Base-by-base conservation (phyloP, 2,888 invertebrate species). In the Epicampocera succincta region DNA sequence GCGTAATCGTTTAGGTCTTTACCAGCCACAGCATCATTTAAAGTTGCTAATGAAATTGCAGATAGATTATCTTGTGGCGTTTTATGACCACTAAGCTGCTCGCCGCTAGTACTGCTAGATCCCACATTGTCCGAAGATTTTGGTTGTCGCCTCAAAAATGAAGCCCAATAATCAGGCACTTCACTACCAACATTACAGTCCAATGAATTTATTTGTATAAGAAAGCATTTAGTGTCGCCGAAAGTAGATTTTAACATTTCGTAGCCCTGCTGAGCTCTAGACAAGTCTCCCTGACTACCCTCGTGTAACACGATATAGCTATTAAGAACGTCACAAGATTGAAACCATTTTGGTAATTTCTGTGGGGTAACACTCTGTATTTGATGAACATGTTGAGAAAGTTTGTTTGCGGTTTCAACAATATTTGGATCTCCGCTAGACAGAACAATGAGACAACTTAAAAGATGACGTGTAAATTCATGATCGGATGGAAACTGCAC, bases 251-350 rank as follows among this genome's bases (percentile, higher is more conserved):
- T 97, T 89, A 99, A 93, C 83, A 94, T 94, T 87, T 96, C 96
- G 92, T 96, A 98, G 73, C 95, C 92, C 84, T 94, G 93, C 88
- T 96, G 96, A 69, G 97, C 97, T 96, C 94, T 95, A 76, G 94
- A 93, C 86, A 94, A 93, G 87, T 97, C 93, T 54, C 90, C 90
- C 83, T 93, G 93, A 80, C 93, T 92, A 60, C 94, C 94, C 92
- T 98, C 99, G 92, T 98, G 97, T 69, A 99, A 88, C 61, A 99
- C 93, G 65, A 99, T 94, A 91, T 97, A 98, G 90, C 96, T 97
- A 89, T 96, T 95, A 48, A 98, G 92, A 29, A 97, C 94, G 88
- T 96, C 95, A 38, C 94, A 93, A 83, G 93, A 89, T 90, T 90
- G 93, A 93, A 96, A 95, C 96, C 96, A 96, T 88, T 96, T 96